Evolutionary conservation across 2,888 invertebrate genomes (phyloP), one percentile per base, ranked within the genome.

Genomic region (Serripes groenlandicus): DNA sequence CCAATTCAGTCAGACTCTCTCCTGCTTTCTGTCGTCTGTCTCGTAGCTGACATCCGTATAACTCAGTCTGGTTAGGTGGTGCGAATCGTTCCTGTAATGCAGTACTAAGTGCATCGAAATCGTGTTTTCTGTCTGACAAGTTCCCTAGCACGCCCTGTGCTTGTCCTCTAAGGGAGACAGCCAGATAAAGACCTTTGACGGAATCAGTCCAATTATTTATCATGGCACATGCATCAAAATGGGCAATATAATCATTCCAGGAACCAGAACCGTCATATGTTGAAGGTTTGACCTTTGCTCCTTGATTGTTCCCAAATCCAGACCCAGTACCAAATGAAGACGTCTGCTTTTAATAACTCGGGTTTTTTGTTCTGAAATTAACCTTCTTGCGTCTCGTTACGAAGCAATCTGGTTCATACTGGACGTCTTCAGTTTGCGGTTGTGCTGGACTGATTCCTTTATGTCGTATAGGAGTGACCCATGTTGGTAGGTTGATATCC

Each of bases 151-250:
- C 66, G 5, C 66, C 66, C 66, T 64, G 66, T 7, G 18, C 66
- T 64, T 64, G 66, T 11, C 73, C 73, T n/a, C 81, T n/a, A 7
- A 77, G 28, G 2, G 58, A 68, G 3, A 77, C 62, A 0, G 77
- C 73, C 58, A 81, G 58, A 68, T 73, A 52, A 28, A 76, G 49
- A 3, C 73, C 81, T 34, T 81, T 81, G 23, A 69, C 69, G n/a
- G 5, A n/a, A 21, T 68, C 60, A 4, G 37, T 37, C 81, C 76
- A 81, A n/a, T 52, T 11, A 49, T 81, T 81, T 18, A 76, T 56
- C 18, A 23, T 54, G 3, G 80, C 60, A 70, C 74, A 79, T 9
- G 71, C 56, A n/a, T 80, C 75, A 64, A 80, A 80, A 32, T 79
- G 80, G 15, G 71, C 70, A 30, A 37, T 71, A n/a, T 66, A 81